Conservation (phyloP, 2,888 invertebrate genomes). For the Strigamia crassipes region DNA sequence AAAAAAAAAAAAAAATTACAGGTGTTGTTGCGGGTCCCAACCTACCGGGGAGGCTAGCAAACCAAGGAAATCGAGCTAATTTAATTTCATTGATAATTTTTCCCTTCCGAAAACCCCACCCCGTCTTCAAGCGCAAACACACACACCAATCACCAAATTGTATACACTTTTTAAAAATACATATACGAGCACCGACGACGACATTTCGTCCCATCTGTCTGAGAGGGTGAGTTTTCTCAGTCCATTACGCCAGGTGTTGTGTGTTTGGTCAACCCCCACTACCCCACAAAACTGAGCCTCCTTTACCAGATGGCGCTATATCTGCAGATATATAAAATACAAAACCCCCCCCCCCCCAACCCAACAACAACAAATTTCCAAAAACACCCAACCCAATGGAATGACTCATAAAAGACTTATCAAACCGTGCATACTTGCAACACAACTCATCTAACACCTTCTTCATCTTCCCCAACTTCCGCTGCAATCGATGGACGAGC, state of each 20-base stretch:
- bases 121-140: background rate
- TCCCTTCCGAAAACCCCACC: background rate
- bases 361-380: background rate
- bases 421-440: background rate
- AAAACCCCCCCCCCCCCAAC: background rate
- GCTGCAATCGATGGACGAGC: background rate
- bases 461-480: constrained; percentile 21
- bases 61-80: constrained; percentile 1
- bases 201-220: constrained; percentile 35
- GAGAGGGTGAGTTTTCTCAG: constrained; percentile 38
- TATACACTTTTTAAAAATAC: constrained; percentile 29
- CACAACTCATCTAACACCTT: constrained; percentile 30
- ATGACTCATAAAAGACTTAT: background rate
- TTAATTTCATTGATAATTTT: constrained; percentile 18
- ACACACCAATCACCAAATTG: background rate
- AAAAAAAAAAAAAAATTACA: constrained; percentile 14
- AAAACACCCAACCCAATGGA: too few species aligned
- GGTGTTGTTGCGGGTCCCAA: constrained; percentile 25
- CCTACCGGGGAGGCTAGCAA: background rate
- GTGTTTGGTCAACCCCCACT: constrained; percentile 31
- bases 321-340: too few species aligned
- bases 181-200: constrained; percentile 13
- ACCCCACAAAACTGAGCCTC: background rate
- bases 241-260: constrained; percentile 38
- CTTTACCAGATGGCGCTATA: background rate